Base-by-base conservation (phyloP, 2,797 vertebrate genomes). In the Anniella stebbinsi region DNA sequence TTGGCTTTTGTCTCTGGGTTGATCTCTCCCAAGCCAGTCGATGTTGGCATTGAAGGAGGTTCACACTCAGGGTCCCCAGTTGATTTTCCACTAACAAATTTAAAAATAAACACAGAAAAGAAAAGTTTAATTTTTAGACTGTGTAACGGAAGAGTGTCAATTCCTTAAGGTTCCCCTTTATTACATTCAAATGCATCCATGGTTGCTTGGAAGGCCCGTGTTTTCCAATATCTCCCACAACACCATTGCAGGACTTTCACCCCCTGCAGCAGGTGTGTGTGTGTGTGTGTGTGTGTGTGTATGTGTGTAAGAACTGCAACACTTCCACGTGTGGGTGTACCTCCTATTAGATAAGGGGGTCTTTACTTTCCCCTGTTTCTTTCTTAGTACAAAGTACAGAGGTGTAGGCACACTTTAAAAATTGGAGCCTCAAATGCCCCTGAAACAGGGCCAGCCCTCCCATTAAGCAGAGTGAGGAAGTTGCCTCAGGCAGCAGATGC, bases 1-100 rank as follows among this genome's bases (percentile, higher is more conserved):
- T 98, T 99, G 89, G 98, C 97, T 97, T 98, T 99, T 91, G 98
- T 96, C 96, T 99, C 98, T 9, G 98, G 97, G 94, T 94, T 98
- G 94, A 96, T 95, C 93, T 99, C 98, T 93, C 99, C 98, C 70
- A 97, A 76, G 92, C 96, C 97, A 95, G 96, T 97, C 2, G 97
- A 95, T 36, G 97, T 93, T 88, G 97, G 96, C 92, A 94, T 93
- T 4, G 98, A 95, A 70, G 96, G 91, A 9, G 91, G 83, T 92
- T 98, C 98, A 90, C 96, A 97, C 92, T 99, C 98, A 95, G 97
- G 97, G 90, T 98, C 98, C 41, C 95, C 94, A 89, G 92, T 97
- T 89, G 97, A 97, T 96, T 98, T 99, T 97, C 97, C 98, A 97
- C 99, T 99, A 97, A 86, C 94, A 97, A 97, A 96, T 97, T 97